These are phyloP conservation scores for Pollimyrus isidori DNA, from an alignment of 2,113 vertebrate species.

Conservation along the genomic window DNA sequence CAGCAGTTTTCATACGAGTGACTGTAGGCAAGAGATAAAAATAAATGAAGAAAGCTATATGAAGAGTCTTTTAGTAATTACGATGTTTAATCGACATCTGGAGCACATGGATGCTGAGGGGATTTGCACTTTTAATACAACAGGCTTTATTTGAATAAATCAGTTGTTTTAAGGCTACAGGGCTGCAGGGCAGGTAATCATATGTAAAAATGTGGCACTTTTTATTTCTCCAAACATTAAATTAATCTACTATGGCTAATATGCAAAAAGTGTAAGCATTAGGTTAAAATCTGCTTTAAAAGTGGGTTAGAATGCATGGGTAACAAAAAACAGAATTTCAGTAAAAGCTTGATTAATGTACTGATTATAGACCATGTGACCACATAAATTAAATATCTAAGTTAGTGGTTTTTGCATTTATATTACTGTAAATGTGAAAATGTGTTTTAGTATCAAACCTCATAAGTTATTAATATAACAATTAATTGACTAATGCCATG, in stretches of 20 bases:
- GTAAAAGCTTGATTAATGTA: not conserved
- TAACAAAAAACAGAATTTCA: not conserved
- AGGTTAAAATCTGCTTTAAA: not conserved
- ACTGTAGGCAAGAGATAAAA: constrained; percentile 4
- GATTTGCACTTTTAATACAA: not conserved
- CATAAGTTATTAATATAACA: not conserved
- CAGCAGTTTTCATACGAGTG: not conserved
- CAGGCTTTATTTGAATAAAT: constrained; percentile 1
- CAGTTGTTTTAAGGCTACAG: not conserved
- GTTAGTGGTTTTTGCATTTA: not conserved
- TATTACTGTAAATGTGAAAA: constrained; percentile 5
- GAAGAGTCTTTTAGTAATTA: not conserved
- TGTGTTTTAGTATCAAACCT: not conserved
- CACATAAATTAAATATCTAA: not conserved
- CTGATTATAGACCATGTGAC: not conserved
- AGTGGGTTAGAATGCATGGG: not conserved
- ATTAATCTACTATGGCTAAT: not conserved
- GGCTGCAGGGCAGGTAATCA: not conserved
- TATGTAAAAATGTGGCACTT: not conserved
- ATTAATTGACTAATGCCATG: not conserved
- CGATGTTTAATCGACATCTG: constrained; percentile 10
- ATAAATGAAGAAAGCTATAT: not conserved
- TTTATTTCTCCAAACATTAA: not conserved
- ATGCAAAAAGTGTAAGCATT: not conserved
- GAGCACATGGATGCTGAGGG: not conserved